phyloP scores from a whole-genome alignment of 2,888 invertebrate genomes.

The Coelinius sp. region DNA sequence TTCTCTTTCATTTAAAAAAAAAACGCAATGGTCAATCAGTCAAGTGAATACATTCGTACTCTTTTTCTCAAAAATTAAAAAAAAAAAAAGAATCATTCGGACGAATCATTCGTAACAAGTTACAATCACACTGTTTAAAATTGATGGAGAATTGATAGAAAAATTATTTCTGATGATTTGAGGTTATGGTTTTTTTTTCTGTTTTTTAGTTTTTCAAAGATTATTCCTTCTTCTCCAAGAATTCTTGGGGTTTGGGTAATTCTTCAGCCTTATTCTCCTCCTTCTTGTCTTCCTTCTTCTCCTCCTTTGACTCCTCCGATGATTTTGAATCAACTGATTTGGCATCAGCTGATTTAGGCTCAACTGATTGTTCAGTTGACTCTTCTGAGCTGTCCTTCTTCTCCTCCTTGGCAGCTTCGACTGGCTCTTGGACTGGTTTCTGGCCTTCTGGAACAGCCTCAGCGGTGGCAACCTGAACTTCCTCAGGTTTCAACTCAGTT shows the following conservation, averaged over 20 bases:
- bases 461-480: too few species aligned
- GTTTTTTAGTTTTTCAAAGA: too few species aligned
- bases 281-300: conserved; percentile 52
- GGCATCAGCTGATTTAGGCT: conserved; percentile 47
- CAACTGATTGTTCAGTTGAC: conserved; percentile 37
- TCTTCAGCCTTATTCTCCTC: conserved; percentile 69
- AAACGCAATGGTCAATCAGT: conserved; percentile 16
- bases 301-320: conserved; percentile 40
- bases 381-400: conserved; percentile 32
- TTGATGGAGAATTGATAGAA: background rate
- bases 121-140: conserved; percentile 1
- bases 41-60: conserved; percentile 23
- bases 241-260: conserved; percentile 60
- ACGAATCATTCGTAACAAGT: conserved; percentile 7
- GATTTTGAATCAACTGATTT: conserved; percentile 55
- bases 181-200: too few species aligned
- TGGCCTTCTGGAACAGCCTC: conserved; percentile 7
- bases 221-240: conserved; percentile 55
- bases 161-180: background rate
- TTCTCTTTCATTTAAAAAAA: conserved; percentile 10
- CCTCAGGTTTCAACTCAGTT: conserved; percentile 5
- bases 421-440: conserved; percentile 13
- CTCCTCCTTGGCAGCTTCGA: conserved; percentile 16
- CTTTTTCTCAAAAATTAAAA: background rate
- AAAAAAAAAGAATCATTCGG: conserved; percentile 8